phyloP scores from a whole-genome alignment of 2,797 vertebrate species.

The Galagoides demidoff region DNA sequence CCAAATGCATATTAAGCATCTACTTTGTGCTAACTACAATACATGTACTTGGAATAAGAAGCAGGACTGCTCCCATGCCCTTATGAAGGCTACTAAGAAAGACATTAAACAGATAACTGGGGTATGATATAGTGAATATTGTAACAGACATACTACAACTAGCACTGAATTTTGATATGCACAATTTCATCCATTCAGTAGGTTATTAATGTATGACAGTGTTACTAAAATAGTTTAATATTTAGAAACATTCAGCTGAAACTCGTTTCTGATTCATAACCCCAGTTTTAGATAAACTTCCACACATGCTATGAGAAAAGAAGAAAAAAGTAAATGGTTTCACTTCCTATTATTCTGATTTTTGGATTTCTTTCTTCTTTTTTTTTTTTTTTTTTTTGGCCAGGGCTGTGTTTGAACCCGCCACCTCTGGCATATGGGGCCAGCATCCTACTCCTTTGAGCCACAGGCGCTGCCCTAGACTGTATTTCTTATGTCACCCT shows the following conservation, averaged over 20 bases:
- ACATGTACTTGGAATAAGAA: constrained; percentile 36
- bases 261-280: background rate
- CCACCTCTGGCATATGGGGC: too few species aligned
- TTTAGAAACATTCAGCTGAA: constrained; percentile 52
- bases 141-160: background rate
- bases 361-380: background rate
- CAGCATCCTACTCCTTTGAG: too few species aligned
- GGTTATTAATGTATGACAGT: background rate
- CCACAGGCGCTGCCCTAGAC: too few species aligned
- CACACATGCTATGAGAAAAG: background rate
- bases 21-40: background rate
- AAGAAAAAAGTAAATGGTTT: background rate
- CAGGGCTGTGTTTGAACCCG: too few species aligned
- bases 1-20: background rate
- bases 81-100: background rate
- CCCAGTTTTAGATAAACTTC: constrained; percentile 26
- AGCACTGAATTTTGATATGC: constrained; percentile 45
- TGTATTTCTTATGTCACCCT: constrained; percentile 26
- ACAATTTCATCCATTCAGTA: background rate
- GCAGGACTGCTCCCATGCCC: background rate
- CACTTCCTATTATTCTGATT: constrained; percentile 19
- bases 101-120: background rate
- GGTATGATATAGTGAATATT: background rate
- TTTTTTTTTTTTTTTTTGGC: too few species aligned
- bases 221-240: constrained; percentile 55